Evolutionary conservation across 1,140 invertebrate species (phyloP), one percentile per base, ranked within the genome.

Genomic region (Ips nitidus): DNA sequence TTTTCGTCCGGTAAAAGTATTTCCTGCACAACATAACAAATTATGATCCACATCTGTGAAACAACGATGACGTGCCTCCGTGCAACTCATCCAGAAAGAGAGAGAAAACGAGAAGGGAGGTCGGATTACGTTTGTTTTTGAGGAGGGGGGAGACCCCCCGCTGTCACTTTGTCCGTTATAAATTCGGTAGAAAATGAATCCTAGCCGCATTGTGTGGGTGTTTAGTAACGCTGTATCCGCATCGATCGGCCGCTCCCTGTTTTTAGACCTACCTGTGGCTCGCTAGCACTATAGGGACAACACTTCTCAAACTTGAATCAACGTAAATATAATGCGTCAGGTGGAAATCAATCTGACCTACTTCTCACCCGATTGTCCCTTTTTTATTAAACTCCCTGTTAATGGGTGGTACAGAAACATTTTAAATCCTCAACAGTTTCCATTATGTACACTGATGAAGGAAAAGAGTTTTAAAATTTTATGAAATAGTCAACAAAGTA

Each of bases 151-250:
- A 22, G 22, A 22, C 38, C 4, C 8, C 41, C 57, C 57, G 57
- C 57, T 60, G 66, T 41, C 42, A 52, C 57, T 60, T 50, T 42
- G 45, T 60, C 43, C 41, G 58, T 38, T 59, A 58, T 59, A 60
- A 60, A 69, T 61, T 58, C 62, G 55, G 64, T 45, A 41, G 70
- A 61, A 63, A 67, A 71, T 67, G 64, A 67, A 67, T 66, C 63
- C 71, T 67, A 71, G 68, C 73, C 73, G 73, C 73, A 74, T 72
- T 74, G 73, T 74, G 73, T 74, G 73, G 73, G 73, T 68, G 73
- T 70, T 66, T 65, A 57, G 62, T 72, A 66, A 71, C 66, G 69
- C 73, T 68, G 71, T 70, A 72, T 68, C 71, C 66, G 59, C 67
- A 72, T 72, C 73, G 73, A 72, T 74, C 73, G 73, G 60, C 73